Conservation (phyloP, 2,888 invertebrate genomes). For the Synanthedon myopaeformis region DNA sequence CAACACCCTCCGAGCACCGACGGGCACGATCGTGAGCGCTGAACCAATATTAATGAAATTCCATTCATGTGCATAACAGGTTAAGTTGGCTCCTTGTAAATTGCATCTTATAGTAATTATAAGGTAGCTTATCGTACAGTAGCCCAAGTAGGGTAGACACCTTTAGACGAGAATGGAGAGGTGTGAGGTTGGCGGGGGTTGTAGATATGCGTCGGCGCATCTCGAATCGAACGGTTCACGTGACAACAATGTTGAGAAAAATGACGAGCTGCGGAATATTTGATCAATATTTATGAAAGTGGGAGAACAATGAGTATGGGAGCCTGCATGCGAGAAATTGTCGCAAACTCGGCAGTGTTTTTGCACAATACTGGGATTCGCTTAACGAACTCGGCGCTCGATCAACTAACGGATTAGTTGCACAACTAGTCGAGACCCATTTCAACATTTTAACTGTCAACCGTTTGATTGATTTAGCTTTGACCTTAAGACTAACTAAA, state of each 20-base stretch:
- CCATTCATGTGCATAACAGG: constrained; percentile 41
- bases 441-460: constrained; percentile 3
- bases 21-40: constrained; percentile 22
- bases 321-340: constrained; percentile 40
- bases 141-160: constrained; percentile 11
- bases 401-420: constrained; percentile 5
- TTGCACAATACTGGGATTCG: constrained; percentile 29
- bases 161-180: background rate
- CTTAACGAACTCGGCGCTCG: constrained; percentile 2
- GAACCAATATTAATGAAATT: constrained; percentile 38
- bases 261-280: constrained; percentile 24
- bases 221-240: constrained; percentile 25
- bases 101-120: constrained; percentile 39
- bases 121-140: constrained; percentile 31
- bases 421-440: background rate
- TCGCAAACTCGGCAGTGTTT: constrained; percentile 30
- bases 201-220: constrained; percentile 20
- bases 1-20: background rate
- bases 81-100: constrained; percentile 29
- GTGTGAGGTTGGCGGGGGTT: constrained; percentile 7
- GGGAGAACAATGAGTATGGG: constrained; percentile 54
- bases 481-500: too few species aligned
- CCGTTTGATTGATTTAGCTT: constrained; percentile 4
- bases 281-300: constrained; percentile 55
- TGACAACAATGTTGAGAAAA: constrained; percentile 60